A percentile compares a stretch with the other conserved stretches of the same genome.
Evolutionary conservation across 2,888 invertebrate species (phyloP).

Genomic region (Acanthosepion lycidas): DNA sequence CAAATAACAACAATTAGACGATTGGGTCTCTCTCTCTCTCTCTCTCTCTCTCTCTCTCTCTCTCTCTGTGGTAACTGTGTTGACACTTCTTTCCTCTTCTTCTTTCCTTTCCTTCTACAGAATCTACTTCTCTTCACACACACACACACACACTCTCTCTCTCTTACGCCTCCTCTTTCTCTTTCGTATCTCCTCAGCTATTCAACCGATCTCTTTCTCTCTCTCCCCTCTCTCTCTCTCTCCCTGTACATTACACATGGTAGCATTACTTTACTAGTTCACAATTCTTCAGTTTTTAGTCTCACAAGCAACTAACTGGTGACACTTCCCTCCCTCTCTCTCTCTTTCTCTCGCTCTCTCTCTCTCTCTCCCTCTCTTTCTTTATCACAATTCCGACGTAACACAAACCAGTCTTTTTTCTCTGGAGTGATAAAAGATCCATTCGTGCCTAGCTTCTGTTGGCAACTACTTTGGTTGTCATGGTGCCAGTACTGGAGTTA

Average conservation of each 20-base stretch:
- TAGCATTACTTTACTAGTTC: not conserved
- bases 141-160: not conserved
- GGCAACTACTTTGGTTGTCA: conserved; percentile 35
- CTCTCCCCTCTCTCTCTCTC: not conserved
- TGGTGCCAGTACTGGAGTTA: conserved; percentile 41
- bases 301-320: not conserved
- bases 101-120: not conserved
- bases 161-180: not conserved
- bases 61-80: no score
- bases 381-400: not conserved
- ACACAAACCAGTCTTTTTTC: not conserved
- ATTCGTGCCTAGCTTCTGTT: conserved; percentile 35
- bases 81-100: no score
- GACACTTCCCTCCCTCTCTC: not conserved
- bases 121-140: no score
- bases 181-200: not conserved
- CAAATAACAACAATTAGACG: no score
- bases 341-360: not conserved
- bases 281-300: conserved; percentile 10
- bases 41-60: no score
- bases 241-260: not conserved
- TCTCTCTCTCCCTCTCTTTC: not conserved
- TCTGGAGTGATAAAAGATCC: not conserved
- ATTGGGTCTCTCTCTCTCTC: no score
- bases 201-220: not conserved